Base-by-base conservation (phyloP, 2,888 invertebrate species). In the Epinotia bilunana region DNA sequence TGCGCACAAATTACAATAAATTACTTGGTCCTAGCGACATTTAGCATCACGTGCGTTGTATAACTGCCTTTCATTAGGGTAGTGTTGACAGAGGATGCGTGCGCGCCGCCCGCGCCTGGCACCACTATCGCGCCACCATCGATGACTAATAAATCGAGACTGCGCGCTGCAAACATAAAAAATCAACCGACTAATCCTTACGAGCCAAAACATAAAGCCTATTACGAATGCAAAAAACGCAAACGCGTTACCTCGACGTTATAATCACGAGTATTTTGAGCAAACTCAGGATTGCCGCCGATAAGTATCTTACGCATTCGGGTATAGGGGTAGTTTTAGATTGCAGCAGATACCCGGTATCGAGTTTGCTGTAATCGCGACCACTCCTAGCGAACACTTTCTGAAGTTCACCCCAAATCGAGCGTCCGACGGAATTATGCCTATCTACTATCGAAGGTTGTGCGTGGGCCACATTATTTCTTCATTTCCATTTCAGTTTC, bases 61-160 rank as follows among this genome's bases (percentile, higher is more conserved):
- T 93, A 93, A 93, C 91, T 89, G 92, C 90, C 92, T 93, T 94
- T 91, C 93, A 93, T 94, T 94, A 94, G 92, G 89, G 90, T 88
- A 86, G 93, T 91, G 94, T 93, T 93, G 94, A 94, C 94, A 94
- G 91, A 82, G 84, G 87, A 91, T 93, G 93, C 93, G 93, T 93
- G 93, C 93, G 93, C 92, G 91, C 90, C 87, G 87, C 88, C 89
- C 90, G 91, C 91, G 86, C 86, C 86, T 89, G 89, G 93, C 90
- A 89, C 93, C 91, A 87, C 86, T 93, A 93, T 93, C 93, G 92
- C 92, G 83, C 90, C 93, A 92, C 92, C 93, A 93, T 93, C 94
- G 92, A 93, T 93, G 93, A 93, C 93, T 93, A 94, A 93, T 92
- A 93, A 91, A 91, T 91, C 86, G 81, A 83, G 79, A 83, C 85